phyloP scores from a whole-genome alignment of 1,140 invertebrate species.

The Leptoteleia sp. region DNA sequence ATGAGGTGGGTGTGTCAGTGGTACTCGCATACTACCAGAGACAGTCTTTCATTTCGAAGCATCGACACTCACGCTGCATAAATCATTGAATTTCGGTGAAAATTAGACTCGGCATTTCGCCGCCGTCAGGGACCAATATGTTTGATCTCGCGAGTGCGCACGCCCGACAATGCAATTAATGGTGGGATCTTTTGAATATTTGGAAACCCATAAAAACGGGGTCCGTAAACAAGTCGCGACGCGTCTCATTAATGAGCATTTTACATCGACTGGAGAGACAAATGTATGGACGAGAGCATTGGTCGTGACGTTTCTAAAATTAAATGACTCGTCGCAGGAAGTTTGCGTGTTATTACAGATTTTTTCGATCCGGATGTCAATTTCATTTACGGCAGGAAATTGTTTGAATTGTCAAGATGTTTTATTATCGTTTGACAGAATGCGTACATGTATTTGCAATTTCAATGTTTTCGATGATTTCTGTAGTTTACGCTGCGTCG shows the following conservation, averaged over 20 bases:
- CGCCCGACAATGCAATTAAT: slow-evolving; percentile 61
- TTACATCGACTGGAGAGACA: slow-evolving; percentile 39
- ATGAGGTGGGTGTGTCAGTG: slow-evolving; percentile 77
- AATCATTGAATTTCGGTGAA: slow-evolving; percentile 69
- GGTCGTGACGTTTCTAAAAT: slow-evolving; percentile 56
- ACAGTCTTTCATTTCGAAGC: slow-evolving; percentile 78
- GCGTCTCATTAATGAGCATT: slow-evolving; percentile 46
- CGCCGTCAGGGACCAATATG: slow-evolving; percentile 30
- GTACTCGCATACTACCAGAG: slow-evolving; percentile 70
- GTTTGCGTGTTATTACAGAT: slow-evolving; percentile 43
- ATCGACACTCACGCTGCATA: slow-evolving; percentile 69
- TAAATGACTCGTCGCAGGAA: slow-evolving; percentile 23
- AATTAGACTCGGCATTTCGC: slow-evolving; percentile 64
- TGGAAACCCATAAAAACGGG: slow-evolving; percentile 51
- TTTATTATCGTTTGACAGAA: slow-evolving; percentile 46
- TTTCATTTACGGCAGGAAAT: slow-evolving; percentile 39
- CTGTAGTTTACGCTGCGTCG: no score
- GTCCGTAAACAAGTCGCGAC: slow-evolving; percentile 39
- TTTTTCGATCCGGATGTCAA: slow-evolving; percentile 35
- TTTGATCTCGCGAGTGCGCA: slow-evolving; percentile 43
- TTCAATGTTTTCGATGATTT: no score
- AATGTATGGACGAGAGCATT: slow-evolving; percentile 14
- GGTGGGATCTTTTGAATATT: slow-evolving; percentile 50
- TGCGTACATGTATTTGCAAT: background rate
- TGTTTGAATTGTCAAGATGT: slow-evolving; percentile 27